phyloP scores from a whole-genome alignment of 2,113 vertebrate genomes.

The Scartelaos histophorus region DNA sequence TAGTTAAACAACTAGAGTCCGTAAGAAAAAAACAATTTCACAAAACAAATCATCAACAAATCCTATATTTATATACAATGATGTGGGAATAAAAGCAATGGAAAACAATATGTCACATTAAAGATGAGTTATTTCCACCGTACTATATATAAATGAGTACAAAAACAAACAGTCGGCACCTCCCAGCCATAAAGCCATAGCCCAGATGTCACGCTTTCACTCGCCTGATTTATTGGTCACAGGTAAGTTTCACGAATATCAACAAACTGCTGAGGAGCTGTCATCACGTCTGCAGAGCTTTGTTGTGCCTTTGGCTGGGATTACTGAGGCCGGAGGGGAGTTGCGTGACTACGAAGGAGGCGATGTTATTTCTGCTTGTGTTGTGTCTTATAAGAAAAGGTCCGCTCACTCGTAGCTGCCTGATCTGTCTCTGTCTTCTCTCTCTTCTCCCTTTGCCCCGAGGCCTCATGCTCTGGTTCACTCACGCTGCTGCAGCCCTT shows the following conservation, averaged over 20 bases:
- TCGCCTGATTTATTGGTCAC: conserved; percentile 19
- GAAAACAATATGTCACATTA: neutral
- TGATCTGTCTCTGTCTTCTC: conserved; percentile 54
- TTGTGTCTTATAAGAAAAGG: conserved; percentile 67
- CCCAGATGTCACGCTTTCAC: conserved; percentile 11
- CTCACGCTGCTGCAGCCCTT: conserved; percentile 47
- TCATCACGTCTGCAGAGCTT: conserved; percentile 52
- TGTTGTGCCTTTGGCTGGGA: conserved; percentile 52
- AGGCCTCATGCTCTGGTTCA: conserved; percentile 46
- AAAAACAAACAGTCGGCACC: conserved; percentile 2
- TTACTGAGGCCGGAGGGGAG: conserved; percentile 52
- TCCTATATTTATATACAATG: neutral
- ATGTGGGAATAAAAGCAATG: neutral
- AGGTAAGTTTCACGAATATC: conserved; percentile 41
- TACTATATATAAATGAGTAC: neutral
- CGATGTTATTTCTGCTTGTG: conserved; percentile 52
- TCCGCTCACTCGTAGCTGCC: conserved; percentile 47
- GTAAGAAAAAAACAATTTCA: neutral
- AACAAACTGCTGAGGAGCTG: conserved; percentile 47
- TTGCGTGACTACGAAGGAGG: conserved; percentile 71
- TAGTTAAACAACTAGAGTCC: no score
- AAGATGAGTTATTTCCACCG: neutral
- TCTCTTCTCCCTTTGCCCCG: conserved; percentile 44
- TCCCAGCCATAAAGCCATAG: conserved; percentile 1
- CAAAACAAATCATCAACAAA: neutral